Evolutionary conservation across 1,140 invertebrate species (phyloP).

Genomic region (Halesus radiatus): DNA sequence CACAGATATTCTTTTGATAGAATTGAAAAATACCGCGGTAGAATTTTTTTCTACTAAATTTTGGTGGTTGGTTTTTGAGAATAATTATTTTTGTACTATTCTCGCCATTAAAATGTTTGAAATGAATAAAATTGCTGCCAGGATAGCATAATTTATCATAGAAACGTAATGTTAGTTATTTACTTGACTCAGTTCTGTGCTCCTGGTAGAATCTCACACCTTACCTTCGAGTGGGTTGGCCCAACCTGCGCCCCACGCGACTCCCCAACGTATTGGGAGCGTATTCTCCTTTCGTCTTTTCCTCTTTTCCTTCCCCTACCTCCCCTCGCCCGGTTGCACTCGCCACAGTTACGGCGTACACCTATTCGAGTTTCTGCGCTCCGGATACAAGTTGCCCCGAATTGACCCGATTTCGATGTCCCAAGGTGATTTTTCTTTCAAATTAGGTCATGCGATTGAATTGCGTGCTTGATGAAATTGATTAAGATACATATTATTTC

Average conservation of each 20-base stretch:
- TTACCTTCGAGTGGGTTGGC: not conserved
- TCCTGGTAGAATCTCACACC: constrained; percentile 9
- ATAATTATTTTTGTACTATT: no score
- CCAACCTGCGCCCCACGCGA: not conserved
- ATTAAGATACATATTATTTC: not conserved
- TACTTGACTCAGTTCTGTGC: not conserved
- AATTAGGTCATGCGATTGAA: constrained; percentile 11
- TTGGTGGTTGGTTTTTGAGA: no score
- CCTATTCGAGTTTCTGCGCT: constrained; percentile 22
- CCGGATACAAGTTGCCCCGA: constrained; percentile 48
- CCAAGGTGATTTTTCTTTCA: constrained; percentile 15
- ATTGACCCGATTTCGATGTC: constrained; percentile 32
- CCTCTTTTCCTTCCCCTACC: no score
- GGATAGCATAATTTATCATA: no score
- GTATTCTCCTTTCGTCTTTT: not conserved
- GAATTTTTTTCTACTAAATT: not conserved
- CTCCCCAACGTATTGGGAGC: not conserved
- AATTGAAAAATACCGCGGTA: not conserved
- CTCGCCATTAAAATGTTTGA: no score
- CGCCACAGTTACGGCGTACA: no score
- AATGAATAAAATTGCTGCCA: no score
- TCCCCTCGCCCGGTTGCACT: not conserved
- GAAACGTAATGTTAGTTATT: no score
- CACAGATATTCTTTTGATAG: no score
- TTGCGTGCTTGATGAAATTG: not conserved